phyloP scores from a whole-genome alignment of 1,140 invertebrate species.

The Spodoptera frugiperda region DNA sequence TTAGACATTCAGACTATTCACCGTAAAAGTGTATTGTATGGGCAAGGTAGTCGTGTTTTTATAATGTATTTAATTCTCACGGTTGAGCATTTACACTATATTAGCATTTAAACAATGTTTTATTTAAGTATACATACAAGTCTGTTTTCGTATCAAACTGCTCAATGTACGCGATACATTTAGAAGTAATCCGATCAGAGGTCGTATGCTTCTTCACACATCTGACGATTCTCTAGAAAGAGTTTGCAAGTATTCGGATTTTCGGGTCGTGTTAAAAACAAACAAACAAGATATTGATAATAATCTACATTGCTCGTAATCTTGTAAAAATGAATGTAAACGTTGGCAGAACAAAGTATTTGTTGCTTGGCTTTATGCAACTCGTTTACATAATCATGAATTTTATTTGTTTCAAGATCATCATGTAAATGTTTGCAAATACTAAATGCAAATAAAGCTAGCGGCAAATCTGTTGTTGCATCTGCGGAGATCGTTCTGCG shows the following conservation, averaged over 20 bases:
- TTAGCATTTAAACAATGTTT: constrained; percentile 48
- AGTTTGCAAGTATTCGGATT: too few species aligned
- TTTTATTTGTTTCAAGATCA: constrained; percentile 27
- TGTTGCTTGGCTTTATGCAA: constrained; percentile 12
- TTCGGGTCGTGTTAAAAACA: too few species aligned
- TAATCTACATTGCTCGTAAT: not conserved
- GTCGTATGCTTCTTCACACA: too few species aligned
- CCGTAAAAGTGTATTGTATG: not conserved
- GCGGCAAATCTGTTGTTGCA: constrained; percentile 62
- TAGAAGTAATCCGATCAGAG: too few species aligned
- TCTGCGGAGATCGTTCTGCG: constrained; percentile 49
- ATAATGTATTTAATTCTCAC: constrained; percentile 47
- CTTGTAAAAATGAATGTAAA: constrained; percentile 7
- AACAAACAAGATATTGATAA: too few species aligned
- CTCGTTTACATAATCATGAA: constrained; percentile 37
- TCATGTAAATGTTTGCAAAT: constrained; percentile 40
- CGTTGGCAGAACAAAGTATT: constrained; percentile 12
- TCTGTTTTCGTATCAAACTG: constrained; percentile 9
- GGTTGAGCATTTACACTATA: constrained; percentile 23
- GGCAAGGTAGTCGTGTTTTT: constrained; percentile 21
- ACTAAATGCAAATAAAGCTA: constrained; percentile 57
- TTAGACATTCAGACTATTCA: constrained; percentile 34
- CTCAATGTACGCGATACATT: too few species aligned
- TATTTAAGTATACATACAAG: constrained; percentile 8
- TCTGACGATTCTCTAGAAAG: too few species aligned